These are phyloP conservation scores for Andrena cerasifolii DNA, from an alignment of 1,140 invertebrate genomes.

Conservation along the genomic window DNA sequence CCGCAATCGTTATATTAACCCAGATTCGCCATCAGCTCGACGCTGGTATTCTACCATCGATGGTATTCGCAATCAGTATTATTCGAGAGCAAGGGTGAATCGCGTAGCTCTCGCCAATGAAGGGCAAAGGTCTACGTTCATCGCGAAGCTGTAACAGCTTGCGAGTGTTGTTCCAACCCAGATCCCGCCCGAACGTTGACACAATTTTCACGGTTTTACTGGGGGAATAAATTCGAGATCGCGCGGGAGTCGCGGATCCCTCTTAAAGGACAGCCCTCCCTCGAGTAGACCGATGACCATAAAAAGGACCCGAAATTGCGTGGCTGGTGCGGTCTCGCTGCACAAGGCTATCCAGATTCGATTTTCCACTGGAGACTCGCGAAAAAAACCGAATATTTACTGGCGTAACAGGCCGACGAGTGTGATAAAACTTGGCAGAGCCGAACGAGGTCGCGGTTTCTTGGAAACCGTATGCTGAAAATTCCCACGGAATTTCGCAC, in stretches of 20 bases:
- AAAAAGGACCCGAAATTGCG: neutral
- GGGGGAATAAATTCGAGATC: too few species aligned
- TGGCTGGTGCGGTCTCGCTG: neutral
- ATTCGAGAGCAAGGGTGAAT: too few species aligned
- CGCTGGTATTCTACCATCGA: too few species aligned
- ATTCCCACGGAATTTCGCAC: neutral
- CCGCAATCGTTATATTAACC: too few species aligned
- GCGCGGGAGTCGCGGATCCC: too few species aligned
- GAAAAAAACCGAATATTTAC: constrained; percentile 28
- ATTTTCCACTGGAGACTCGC: too few species aligned
- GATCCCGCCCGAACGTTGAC: neutral
- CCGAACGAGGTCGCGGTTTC: constrained; percentile 3
- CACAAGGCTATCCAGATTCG: neutral
- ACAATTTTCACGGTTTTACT: neutral
- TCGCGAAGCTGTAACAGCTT: too few species aligned
- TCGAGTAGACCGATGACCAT: neutral
- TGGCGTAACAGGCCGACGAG: constrained; percentile 2
- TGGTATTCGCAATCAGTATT: too few species aligned
- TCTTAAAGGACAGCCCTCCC: neutral
- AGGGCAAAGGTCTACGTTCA: too few species aligned
- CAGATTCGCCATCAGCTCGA: too few species aligned
- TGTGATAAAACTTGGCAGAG: constrained; percentile 27
- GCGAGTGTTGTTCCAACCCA: neutral
- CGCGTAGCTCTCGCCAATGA: too few species aligned
- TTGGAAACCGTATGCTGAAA: neutral